Evolutionary conservation across 1,140 invertebrate genomes (phyloP), one percentile per base, ranked within the genome.

Genomic region (Lycorma delicatula): DNA sequence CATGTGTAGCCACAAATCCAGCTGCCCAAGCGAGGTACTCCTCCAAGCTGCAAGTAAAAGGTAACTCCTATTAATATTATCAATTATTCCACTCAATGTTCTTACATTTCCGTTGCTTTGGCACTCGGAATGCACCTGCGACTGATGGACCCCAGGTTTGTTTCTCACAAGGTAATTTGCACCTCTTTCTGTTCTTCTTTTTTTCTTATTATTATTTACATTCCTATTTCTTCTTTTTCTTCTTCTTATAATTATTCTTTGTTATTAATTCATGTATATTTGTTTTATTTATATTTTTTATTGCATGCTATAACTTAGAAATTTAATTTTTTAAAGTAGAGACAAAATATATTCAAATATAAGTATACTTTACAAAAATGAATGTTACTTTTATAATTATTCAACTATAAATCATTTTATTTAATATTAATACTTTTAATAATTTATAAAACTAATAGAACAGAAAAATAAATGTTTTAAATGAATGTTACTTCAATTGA

Each of bases 11-110:
- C 67, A 81, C 81, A 74, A 89, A 89, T 74, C 81, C 80, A 65
- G 86, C 85, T 65, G 82, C 85, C 66, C 81, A 86, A 74, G 83
- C 85, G 70, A 85, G 84, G 77, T 87, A 83, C 78, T 85, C 85
- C 67, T 84, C 86, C 71, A 81, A 81, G 73, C 81, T 89, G 64
- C 81, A 83, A 76, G 87, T 90, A 70, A 87, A 87, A 87, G 86
- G 86, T 89, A 86, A 81, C 76, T 75, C 77, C 74, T n/a, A n/a
- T n/a, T n/a, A n/a, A n/a, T n/a, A n/a, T n/a, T 67, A 28, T 18
- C 34, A n/a, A 29, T 65, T 53, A 13, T 13, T 60, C 54, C 62
- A 61, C 62, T 60, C 48, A 55, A 51, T 28, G 49, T 51, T 55
- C 36, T 41, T 44, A 36, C 29, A 13, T 61, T 53, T 61, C 54